phyloP scores from a whole-genome alignment of 2,888 invertebrate genomes.

The Ectemnius continuus region DNA sequence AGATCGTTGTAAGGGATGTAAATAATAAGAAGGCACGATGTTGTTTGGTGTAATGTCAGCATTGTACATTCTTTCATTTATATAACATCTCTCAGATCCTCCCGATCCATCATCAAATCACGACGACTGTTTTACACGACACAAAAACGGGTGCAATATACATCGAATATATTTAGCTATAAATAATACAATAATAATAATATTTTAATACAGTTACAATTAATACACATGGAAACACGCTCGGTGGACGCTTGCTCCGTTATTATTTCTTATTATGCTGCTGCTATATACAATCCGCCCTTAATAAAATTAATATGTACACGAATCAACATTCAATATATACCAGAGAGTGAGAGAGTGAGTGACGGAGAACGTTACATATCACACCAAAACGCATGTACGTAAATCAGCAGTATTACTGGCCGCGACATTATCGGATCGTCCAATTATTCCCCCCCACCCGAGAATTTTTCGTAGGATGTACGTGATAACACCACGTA shows the following conservation, averaged over 20 bases:
- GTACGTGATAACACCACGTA: constrained; percentile 57
- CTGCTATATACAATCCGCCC: constrained; percentile 67
- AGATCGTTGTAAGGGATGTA: constrained; percentile 35
- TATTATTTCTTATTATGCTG: constrained; percentile 55
- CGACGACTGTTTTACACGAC: constrained; percentile 45
- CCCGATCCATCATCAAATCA: constrained; percentile 37
- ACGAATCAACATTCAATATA: constrained; percentile 71
- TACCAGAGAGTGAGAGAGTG: constrained; percentile 9
- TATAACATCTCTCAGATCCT: constrained; percentile 42
- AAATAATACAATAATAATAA: constrained; percentile 72
- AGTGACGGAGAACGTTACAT: constrained; percentile 62
- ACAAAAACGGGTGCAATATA: constrained; percentile 68
- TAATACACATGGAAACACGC: constrained; percentile 68
- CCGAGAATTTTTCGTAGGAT: constrained; percentile 14
- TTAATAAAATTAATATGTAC: constrained; percentile 76
- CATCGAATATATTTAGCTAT: constrained; percentile 72
- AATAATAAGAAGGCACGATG: constrained; percentile 41
- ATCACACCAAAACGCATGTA: constrained; percentile 63
- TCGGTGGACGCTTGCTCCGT: constrained; percentile 57
- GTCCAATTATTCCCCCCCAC: constrained; percentile 23
- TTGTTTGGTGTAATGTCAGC: constrained; percentile 41
- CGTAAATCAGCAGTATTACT: constrained; percentile 68
- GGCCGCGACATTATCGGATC: constrained; percentile 71
- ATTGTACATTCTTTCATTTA: constrained; percentile 35
- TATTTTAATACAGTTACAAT: constrained; percentile 71